phyloP scores from a whole-genome alignment of 2,888 invertebrate genomes.

The Volucella inanis region DNA sequence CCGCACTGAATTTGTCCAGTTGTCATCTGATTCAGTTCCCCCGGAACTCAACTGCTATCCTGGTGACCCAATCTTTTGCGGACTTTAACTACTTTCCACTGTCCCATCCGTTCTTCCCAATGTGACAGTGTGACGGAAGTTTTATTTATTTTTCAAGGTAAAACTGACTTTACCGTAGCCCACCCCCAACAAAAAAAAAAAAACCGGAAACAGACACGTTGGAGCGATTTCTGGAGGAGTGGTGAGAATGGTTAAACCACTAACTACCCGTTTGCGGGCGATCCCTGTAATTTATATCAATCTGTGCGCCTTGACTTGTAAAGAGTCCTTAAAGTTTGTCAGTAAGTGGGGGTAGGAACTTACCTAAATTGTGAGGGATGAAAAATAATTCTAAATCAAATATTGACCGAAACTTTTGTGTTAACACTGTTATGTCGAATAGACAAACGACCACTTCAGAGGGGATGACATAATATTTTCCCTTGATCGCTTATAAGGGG shows the following conservation, averaged over 20 bases:
- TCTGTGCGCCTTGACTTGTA: slow-evolving; percentile 46
- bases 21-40: slow-evolving; percentile 55
- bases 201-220: slow-evolving; percentile 18
- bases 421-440: slow-evolving; percentile 27
- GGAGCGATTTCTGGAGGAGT: slow-evolving; percentile 57
- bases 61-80: slow-evolving; percentile 55
- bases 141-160: slow-evolving; percentile 69
- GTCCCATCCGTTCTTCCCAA: slow-evolving; percentile 31
- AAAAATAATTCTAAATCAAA: slow-evolving; percentile 67
- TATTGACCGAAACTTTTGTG: slow-evolving; percentile 71
- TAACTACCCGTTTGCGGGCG: slow-evolving; percentile 72
- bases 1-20: slow-evolving; percentile 72
- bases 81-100: slow-evolving; percentile 13
- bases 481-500: slow-evolving; percentile 15
- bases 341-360: slow-evolving; percentile 11
- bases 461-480: slow-evolving; percentile 15
- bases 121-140: slow-evolving; percentile 54
- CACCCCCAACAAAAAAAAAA: slow-evolving; percentile 37
- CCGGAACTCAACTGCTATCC: slow-evolving; percentile 66
- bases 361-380: slow-evolving; percentile 61
- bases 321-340: slow-evolving; percentile 8
- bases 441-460: not conserved
- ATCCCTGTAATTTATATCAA: slow-evolving; percentile 73
- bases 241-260: slow-evolving; percentile 64
- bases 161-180: slow-evolving; percentile 43